These are phyloP conservation scores for Bacillus rossius DNA, from an alignment of 1,140 invertebrate species.

Conservation along the genomic window DNA sequence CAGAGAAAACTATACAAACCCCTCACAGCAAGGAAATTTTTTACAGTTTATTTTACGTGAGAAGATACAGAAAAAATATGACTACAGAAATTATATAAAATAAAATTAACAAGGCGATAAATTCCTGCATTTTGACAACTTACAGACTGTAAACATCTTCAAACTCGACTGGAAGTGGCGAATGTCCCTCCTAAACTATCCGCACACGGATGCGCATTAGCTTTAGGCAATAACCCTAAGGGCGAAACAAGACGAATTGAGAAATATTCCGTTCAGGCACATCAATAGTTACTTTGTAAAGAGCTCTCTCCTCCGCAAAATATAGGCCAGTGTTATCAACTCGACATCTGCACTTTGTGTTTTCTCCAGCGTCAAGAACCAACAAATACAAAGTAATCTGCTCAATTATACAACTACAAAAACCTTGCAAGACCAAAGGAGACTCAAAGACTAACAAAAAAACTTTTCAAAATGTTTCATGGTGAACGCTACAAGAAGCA, in stretches of 20 bases:
- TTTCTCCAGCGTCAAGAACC: neutral
- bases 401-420: too few relatives aligned
- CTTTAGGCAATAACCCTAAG: constrained; percentile 16
- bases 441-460: neutral
- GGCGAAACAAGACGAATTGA: constrained; percentile 20
- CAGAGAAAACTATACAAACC: too few relatives aligned
- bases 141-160: constrained; percentile 18
- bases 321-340: neutral
- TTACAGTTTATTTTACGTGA: neutral
- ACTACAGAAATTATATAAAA: neutral
- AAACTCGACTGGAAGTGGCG: constrained; percentile 15
- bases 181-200: constrained; percentile 18
- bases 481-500: too few relatives aligned
- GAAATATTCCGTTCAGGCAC: constrained; percentile 4
- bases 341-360: neutral
- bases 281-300: neutral
- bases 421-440: too few relatives aligned
- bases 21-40: neutral
- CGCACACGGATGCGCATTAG: constrained; percentile 11
- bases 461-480: neutral
- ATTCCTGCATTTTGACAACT: constrained; percentile 7
- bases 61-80: neutral
- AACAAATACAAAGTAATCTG: too few relatives aligned
- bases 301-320: neutral
- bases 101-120: neutral